Conservation (phyloP, 2,797 vertebrate species). For the Thamnophis elegans region DNA sequence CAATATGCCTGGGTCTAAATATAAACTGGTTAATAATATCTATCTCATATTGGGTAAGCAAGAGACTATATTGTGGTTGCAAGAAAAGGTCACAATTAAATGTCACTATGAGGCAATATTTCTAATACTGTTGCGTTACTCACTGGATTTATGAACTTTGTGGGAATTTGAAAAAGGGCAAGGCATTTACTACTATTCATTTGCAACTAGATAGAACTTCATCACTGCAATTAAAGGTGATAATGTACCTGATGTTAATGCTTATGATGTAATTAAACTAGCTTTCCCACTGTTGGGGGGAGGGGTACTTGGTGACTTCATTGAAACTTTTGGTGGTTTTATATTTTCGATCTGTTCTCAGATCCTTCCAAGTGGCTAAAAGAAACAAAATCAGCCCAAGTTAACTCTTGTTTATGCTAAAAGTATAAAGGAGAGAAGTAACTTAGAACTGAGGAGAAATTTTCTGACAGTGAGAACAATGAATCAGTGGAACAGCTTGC, state of each 20-base stretch:
- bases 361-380: not conserved
- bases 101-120: constrained; percentile 29
- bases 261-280: not conserved
- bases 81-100: constrained; percentile 49
- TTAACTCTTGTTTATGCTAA: not conserved
- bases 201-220: constrained; percentile 23
- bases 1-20: not conserved
- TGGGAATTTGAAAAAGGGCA: not conserved
- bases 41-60: constrained; percentile 26
- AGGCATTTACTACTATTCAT: not conserved
- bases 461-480: too few species aligned
- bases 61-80: constrained; percentile 18
- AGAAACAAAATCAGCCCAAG: not conserved
- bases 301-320: not conserved
- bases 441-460: too few species aligned
- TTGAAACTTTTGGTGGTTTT: not conserved
- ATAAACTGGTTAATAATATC: constrained; percentile 24
- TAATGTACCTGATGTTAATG: not conserved
- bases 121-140: constrained; percentile 26
- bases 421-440: too few species aligned
- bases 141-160: constrained; percentile 25
- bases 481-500: too few species aligned
- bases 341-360: not conserved
- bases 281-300: not conserved
- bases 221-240: not conserved